These are phyloP conservation scores for Lochmaea crataegi DNA, from an alignment of 2,888 invertebrate genomes.

Conservation along the genomic window DNA sequence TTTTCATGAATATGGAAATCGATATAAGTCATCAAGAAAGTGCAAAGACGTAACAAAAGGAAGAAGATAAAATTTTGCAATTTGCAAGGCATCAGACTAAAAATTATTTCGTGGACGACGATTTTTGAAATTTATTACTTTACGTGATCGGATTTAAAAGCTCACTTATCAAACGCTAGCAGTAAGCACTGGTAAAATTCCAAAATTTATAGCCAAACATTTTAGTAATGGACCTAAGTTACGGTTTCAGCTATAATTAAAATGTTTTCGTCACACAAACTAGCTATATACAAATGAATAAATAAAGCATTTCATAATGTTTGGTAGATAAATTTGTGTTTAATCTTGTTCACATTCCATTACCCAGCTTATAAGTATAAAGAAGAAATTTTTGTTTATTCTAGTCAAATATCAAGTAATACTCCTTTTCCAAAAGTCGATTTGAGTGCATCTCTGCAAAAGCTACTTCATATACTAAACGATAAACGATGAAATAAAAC, in stretches of 20 bases:
- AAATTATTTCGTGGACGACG: background rate
- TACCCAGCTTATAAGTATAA: too few species aligned
- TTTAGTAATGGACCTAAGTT: background rate
- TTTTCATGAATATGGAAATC: conserved; percentile 5
- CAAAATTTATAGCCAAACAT: background rate
- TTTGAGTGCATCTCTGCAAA: too few species aligned
- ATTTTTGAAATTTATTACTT: background rate
- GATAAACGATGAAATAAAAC: too few species aligned
- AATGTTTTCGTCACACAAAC: background rate
- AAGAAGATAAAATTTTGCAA: conserved; percentile 4
- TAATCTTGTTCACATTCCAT: too few species aligned
- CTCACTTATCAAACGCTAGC: background rate
- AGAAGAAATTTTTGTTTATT: too few species aligned
- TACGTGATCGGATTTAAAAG: conserved; percentile 7
- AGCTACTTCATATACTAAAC: too few species aligned
- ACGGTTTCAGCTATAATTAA: background rate
- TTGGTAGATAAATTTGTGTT: too few species aligned
- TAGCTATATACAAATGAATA: too few species aligned
- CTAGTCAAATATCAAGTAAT: too few species aligned
- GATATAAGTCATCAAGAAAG: background rate
- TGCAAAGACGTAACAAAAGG: background rate
- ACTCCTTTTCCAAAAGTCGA: too few species aligned
- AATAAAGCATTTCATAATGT: too few species aligned
- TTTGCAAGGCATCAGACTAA: background rate
- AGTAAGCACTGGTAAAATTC: background rate